Conservation (phyloP, 2,113 vertebrate genomes). For the Notothenia coriiceps region DNA sequence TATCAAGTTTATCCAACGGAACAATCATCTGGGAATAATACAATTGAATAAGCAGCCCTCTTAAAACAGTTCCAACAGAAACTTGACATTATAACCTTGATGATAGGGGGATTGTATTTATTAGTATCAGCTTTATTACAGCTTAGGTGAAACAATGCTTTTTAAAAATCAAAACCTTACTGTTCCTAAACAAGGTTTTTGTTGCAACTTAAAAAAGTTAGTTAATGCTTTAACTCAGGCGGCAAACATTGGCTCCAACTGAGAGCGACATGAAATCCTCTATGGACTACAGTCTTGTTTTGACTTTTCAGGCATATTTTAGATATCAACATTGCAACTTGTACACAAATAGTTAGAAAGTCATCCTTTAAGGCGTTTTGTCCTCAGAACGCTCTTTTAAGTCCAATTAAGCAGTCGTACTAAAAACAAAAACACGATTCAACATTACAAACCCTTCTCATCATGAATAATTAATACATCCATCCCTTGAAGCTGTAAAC, state of each 20-base stretch:
- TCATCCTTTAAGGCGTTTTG: slow-evolving; percentile 32
- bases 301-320: neutral
- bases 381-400: slow-evolving; percentile 43
- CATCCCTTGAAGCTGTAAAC: slow-evolving; percentile 36
- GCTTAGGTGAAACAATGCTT: neutral
- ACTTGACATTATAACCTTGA: too few species aligned
- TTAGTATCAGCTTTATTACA: neutral
- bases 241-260: neutral
- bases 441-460: slow-evolving; percentile 43
- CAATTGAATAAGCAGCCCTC: neutral
- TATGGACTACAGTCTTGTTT: neutral
- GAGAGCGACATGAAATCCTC: slow-evolving; percentile 7
- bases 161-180: neutral
- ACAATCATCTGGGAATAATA: neutral
- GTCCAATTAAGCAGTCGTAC: slow-evolving; percentile 10
- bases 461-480: slow-evolving; percentile 44
- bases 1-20: neutral
- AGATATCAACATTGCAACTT: neutral
- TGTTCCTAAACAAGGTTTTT: neutral
- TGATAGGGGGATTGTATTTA: too few species aligned
- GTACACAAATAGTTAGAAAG: neutral
- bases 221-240: neutral
- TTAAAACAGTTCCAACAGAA: neutral
- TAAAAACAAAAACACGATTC: slow-evolving; percentile 51
- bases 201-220: neutral